phyloP scores from a whole-genome alignment of 2,888 invertebrate species.

The Hemithea aestivaria region DNA sequence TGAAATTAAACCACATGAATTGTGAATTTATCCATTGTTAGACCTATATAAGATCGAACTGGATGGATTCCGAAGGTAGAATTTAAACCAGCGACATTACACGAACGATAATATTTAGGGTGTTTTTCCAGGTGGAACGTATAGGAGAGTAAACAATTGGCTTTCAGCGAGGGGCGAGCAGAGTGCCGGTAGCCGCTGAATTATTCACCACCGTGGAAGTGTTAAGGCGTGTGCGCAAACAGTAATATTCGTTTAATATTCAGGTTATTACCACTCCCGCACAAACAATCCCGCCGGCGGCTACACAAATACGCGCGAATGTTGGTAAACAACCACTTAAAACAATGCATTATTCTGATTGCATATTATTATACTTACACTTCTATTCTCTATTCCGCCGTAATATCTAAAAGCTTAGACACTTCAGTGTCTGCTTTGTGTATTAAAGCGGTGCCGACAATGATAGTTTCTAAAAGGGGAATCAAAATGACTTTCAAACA shows the following conservation, averaged over 20 bases:
- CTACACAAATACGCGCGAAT: conserved; percentile 42
- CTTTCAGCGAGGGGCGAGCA: conserved; percentile 31
- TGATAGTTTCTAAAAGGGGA: too few species aligned
- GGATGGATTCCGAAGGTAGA: too few species aligned
- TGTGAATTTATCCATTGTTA: too few species aligned
- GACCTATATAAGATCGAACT: too few species aligned
- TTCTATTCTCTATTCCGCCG: conserved; percentile 5
- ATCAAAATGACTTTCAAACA: too few species aligned
- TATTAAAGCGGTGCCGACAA: too few species aligned
- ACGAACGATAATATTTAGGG: conserved; percentile 2
- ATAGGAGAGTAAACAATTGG: conserved; percentile 46
- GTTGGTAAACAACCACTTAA: conserved; percentile 35
- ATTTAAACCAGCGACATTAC: too few species aligned
- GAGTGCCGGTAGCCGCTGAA: conserved; percentile 50
- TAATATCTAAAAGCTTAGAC: conserved; percentile 5
- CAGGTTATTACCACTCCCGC: conserved; percentile 53
- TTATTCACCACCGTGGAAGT: conserved; percentile 62
- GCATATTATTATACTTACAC: conserved; percentile 14
- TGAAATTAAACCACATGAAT: too few species aligned
- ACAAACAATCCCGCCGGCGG: conserved; percentile 42
- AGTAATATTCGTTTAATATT: conserved; percentile 69
- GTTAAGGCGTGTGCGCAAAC: conserved; percentile 63
- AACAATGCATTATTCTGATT: conserved; percentile 20
- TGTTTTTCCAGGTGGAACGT: conserved; percentile 34
- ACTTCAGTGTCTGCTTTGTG: too few species aligned